Evolutionary conservation across 2,113 vertebrate genomes (phyloP).

Genomic region (Agapornis roseicollis): DNA sequence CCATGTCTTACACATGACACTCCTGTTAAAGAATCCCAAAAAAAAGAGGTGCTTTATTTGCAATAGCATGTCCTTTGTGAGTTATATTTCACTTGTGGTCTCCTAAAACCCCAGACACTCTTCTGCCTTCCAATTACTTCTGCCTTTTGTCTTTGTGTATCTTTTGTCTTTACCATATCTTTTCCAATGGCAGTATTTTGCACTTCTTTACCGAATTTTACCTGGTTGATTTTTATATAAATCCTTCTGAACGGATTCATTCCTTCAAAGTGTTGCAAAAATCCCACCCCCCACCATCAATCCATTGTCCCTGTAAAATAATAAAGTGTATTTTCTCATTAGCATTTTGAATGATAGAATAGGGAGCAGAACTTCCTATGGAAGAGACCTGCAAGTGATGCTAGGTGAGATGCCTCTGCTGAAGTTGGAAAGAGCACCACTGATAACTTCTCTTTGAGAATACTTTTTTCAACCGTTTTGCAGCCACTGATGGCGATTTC

Average conservation of each 20-base stretch:
- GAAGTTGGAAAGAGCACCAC: not conserved
- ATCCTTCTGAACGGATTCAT: not conserved
- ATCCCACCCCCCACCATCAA: fast-evolving
- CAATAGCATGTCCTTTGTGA: constrained; percentile 52
- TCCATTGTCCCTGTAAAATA: not conserved
- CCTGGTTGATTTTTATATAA: not conserved
- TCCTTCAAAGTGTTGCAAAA: not conserved
- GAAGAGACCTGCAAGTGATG: fast-evolving
- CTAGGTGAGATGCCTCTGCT: not conserved
- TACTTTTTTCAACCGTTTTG: not conserved
- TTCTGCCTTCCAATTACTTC: not conserved
- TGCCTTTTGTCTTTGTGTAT: not conserved
- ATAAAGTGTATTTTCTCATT: not conserved
- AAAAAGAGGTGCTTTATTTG: constrained; percentile 61
- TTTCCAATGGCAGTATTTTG: not conserved
- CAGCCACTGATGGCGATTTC: not conserved
- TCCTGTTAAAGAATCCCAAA: constrained; percentile 66
- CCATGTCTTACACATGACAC: constrained; percentile 71
- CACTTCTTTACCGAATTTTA: not conserved
- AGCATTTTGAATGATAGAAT: not conserved
- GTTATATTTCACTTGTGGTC: constrained; percentile 4
- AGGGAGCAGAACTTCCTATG: not conserved
- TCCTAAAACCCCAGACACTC: not conserved
- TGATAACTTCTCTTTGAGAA: not conserved
- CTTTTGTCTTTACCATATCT: not conserved